Conservation (phyloP, 2,888 invertebrate genomes). For the Drosophila picticornis region DNA sequence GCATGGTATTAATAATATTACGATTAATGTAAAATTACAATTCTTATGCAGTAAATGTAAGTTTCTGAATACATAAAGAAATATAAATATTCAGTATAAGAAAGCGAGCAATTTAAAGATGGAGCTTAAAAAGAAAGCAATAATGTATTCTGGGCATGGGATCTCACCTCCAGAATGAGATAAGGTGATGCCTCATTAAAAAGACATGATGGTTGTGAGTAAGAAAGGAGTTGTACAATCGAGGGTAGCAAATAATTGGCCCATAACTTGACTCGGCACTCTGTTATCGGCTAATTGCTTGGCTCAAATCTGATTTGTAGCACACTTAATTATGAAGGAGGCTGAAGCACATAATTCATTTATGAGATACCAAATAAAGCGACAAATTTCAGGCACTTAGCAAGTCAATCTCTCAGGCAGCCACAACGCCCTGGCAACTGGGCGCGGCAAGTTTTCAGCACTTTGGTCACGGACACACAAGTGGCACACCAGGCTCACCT, state of each 20-base stretch:
- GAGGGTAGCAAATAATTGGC: constrained; percentile 55
- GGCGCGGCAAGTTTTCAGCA: constrained; percentile 42
- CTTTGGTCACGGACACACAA: constrained; percentile 56
- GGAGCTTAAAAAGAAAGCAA: background rate
- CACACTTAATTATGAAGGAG: constrained; percentile 64
- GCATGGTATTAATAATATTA: background rate
- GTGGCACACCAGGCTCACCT: constrained; percentile 41
- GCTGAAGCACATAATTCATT: constrained; percentile 69
- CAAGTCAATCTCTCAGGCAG: constrained; percentile 67
- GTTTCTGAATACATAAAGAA: background rate
- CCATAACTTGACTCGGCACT: constrained; percentile 33
- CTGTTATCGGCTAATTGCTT: constrained; percentile 72
- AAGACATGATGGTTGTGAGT: constrained; percentile 6
- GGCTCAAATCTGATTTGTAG: constrained; percentile 75
- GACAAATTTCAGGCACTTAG: constrained; percentile 76
- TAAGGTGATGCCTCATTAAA: background rate
- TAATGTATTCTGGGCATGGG: background rate
- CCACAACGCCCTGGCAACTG: background rate
- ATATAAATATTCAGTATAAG: background rate
- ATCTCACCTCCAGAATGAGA: background rate
- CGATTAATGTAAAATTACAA: background rate
- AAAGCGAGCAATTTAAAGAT: background rate
- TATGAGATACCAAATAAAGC: constrained; percentile 76
- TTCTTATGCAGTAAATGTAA: background rate
- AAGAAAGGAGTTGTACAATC: constrained; percentile 10